Conservation (phyloP, 2,113 vertebrate genomes). For the Puntigrus tetrazona region DNA sequence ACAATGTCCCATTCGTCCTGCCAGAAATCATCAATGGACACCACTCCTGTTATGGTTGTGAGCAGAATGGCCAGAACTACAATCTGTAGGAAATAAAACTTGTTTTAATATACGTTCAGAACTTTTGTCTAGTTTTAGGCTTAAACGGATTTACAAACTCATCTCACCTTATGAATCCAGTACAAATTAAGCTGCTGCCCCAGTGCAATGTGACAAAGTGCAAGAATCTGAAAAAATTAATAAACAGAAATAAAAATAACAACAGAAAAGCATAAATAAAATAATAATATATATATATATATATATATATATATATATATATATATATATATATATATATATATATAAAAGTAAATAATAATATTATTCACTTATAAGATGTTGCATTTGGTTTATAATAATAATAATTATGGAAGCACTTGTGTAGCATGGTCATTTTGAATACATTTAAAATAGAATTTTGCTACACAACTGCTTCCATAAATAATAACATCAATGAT, state of each 20-base stretch:
- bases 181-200: conserved; percentile 96
- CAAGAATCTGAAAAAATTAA: conserved; percentile 81
- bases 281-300: not conserved
- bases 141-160: not conserved
- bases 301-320: no score
- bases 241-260: not conserved
- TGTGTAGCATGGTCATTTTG: no score
- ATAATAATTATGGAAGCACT: no score
- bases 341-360: no score
- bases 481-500: no score
- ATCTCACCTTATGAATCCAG: conserved; percentile 95
- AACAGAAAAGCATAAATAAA: not conserved
- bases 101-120: not conserved
- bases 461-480: no score
- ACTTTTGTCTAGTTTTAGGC: not conserved
- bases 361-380: no score
- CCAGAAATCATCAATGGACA: conserved; percentile 89
- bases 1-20: conserved; percentile 90
- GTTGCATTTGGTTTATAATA: no score
- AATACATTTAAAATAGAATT: no score
- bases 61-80: conserved; percentile 82
- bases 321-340: no score
- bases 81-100: conserved; percentile 72
- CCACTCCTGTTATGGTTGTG: conserved; percentile 84
- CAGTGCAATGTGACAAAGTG: conserved; percentile 90